Conservation (phyloP, 2,113 vertebrate genomes). For the Chelonoidis abingdonii region DNA sequence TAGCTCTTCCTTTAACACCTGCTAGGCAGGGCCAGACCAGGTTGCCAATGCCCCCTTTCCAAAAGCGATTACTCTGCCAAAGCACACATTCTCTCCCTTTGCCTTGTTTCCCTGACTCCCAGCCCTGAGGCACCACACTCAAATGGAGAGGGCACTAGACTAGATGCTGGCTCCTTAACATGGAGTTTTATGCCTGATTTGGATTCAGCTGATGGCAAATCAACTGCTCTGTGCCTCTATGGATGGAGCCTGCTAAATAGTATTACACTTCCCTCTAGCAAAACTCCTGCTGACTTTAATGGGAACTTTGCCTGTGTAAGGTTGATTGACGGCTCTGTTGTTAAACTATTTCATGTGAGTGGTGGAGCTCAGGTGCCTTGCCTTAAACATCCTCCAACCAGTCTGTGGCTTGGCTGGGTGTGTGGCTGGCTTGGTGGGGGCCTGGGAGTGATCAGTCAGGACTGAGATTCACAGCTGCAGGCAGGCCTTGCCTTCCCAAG, state of each 20-base stretch:
- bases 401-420: background rate
- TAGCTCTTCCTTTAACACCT: background rate
- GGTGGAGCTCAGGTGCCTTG: background rate
- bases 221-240: background rate
- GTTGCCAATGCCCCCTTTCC: accelerated
- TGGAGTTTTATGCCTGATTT: background rate
- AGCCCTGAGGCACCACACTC: background rate
- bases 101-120: background rate
- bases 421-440: no score
- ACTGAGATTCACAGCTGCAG: accelerated
- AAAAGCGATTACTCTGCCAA: background rate
- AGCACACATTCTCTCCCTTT: background rate
- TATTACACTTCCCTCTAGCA: background rate
- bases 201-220: background rate
- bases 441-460: no score
- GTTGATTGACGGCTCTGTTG: background rate
- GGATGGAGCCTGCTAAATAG: background rate
- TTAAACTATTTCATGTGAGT: background rate
- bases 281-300: background rate
- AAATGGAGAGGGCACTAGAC: background rate
- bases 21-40: background rate
- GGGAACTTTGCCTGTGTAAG: accelerated
- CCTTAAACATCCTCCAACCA: background rate
- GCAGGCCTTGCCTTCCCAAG: accelerated
- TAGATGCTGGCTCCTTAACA: background rate